Conservation (phyloP, 2,888 invertebrate species). For the Celastrina argiolus region DNA sequence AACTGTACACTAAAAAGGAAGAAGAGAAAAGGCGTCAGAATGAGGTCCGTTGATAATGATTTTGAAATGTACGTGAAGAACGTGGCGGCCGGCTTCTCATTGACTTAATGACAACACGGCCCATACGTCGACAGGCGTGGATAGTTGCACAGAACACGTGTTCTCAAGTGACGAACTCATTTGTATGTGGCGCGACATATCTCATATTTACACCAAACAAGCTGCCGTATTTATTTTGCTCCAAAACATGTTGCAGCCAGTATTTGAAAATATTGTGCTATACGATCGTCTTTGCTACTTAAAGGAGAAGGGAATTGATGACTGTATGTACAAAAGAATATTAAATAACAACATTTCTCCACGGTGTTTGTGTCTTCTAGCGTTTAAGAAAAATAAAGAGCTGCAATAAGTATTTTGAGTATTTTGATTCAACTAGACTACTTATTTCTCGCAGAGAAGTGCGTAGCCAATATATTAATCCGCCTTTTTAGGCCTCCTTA, state of each 20-base stretch:
- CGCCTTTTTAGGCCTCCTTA: no score
- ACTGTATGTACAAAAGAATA: slow-evolving; percentile 72
- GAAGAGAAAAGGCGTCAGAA: slow-evolving; percentile 61
- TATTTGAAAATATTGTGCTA: slow-evolving; percentile 60
- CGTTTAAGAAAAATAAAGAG: slow-evolving; percentile 34
- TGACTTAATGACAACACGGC: slow-evolving; percentile 35
- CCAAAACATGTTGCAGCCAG: slow-evolving; percentile 57
- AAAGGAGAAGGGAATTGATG: slow-evolving; percentile 49
- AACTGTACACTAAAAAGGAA: slow-evolving; percentile 58
- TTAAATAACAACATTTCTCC: slow-evolving; percentile 81
- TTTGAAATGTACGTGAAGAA: slow-evolving; percentile 53
- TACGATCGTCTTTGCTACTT: slow-evolving; percentile 60
- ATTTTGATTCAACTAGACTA: neutral
- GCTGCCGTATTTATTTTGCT: slow-evolving; percentile 56
- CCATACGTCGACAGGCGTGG: neutral
- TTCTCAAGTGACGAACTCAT: slow-evolving; percentile 47
- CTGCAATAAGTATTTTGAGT: neutral
- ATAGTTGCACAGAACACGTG: slow-evolving; percentile 21
- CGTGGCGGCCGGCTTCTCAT: slow-evolving; percentile 48
- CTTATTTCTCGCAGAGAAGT: no score
- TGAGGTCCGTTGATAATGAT: slow-evolving; percentile 45
- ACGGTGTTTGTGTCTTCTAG: slow-evolving; percentile 80
- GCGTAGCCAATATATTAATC: neutral
- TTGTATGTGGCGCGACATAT: slow-evolving; percentile 50
- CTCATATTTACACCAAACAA: slow-evolving; percentile 42